Evolutionary conservation across 2,888 invertebrate genomes (phyloP).

Genomic region (Sericinus montela): DNA sequence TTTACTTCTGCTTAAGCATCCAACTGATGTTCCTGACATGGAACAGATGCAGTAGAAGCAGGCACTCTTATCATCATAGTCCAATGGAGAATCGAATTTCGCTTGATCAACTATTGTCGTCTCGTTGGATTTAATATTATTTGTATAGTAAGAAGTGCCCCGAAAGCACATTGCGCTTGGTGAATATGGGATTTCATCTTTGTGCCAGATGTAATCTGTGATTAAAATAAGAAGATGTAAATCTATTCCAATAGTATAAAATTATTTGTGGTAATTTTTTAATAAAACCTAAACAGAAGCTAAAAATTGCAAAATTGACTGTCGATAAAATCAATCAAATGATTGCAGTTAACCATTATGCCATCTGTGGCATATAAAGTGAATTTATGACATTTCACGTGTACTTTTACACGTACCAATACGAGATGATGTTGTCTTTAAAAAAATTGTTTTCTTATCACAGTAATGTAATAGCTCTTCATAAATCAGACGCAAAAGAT

Average conservation of each 20-base stretch:
- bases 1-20: constrained; percentile 43
- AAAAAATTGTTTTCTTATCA: no score
- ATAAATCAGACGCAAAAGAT: no score
- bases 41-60: constrained; percentile 61
- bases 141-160: constrained; percentile 57
- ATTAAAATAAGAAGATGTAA: constrained; percentile 3
- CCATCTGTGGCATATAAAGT: no score
- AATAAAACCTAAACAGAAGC: no score
- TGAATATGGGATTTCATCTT: constrained; percentile 62
- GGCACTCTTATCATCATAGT: constrained; percentile 35
- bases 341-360: no score
- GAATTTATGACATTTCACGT: no score
- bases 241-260: background rate
- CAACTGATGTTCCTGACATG: constrained; percentile 31
- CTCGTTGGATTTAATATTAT: constrained; percentile 43
- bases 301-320: no score
- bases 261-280: no score
- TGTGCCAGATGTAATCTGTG: constrained; percentile 65
- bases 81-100: constrained; percentile 43
- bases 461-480: no score
- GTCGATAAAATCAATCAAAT: no score
- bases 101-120: constrained; percentile 43
- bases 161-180: constrained; percentile 46
- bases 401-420: no score
- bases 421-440: no score